phyloP scores from a whole-genome alignment of 30 jellyfish, hydroid and myxozoan species.

The Mastigias papua region DNA sequence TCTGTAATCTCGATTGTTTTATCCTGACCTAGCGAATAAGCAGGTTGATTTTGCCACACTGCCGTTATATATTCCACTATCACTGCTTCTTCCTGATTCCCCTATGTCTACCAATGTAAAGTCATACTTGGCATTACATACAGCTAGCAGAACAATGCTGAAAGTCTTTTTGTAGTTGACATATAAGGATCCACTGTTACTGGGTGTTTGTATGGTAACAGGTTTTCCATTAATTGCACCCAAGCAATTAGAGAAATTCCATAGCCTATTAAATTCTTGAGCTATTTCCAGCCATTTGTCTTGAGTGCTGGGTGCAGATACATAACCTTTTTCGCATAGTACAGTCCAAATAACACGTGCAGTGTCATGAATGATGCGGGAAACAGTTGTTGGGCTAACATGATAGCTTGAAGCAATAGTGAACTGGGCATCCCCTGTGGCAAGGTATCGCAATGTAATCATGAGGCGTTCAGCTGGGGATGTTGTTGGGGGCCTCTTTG shows the following conservation, averaged over 20 bases:
- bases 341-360: background rate
- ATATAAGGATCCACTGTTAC: background rate
- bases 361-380: background rate
- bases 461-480: conserved; percentile 34
- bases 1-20: too few species aligned
- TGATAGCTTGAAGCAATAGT: conserved; percentile 38
- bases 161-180: background rate
- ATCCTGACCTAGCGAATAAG: too few species aligned
- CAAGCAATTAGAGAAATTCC: background rate
- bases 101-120: background rate
- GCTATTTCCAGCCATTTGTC: background rate
- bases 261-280: background rate
- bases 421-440: conserved; percentile 47
- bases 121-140: background rate
- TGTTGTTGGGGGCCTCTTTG: conserved; percentile 32
- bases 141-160: background rate
- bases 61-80: background rate
- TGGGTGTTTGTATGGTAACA: background rate
- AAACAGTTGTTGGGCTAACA: conserved; percentile 46
- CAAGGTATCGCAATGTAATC: conserved; percentile 30
- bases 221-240: background rate
- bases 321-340: background rate
- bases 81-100: background rate
- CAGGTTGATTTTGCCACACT: too few species aligned
- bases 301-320: background rate